Evolutionary conservation across 2,888 invertebrate genomes (phyloP).

Genomic region (Graphium colonna): DNA sequence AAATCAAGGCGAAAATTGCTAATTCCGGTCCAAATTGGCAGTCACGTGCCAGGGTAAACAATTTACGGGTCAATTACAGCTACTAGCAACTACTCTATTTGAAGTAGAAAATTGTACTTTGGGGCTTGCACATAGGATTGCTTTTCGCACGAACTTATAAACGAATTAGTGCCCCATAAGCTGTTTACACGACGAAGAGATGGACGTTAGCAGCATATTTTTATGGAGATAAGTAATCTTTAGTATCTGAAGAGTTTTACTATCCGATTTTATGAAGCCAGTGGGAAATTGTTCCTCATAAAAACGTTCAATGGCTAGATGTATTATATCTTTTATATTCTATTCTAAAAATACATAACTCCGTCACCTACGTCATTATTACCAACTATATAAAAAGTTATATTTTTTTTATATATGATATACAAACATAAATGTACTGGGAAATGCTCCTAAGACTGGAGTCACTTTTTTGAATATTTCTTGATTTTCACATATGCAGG

Average conservation of each 20-base stretch:
- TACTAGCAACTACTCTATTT: constrained; percentile 4
- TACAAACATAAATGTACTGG: too few relatives aligned
- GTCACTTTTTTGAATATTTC: too few relatives aligned
- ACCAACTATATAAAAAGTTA: too few relatives aligned
- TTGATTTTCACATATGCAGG: too few relatives aligned
- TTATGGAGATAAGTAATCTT: background rate
- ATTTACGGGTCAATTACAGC: constrained; percentile 19
- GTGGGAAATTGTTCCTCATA: too few relatives aligned
- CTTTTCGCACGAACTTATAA: background rate
- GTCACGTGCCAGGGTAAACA: constrained; percentile 19
- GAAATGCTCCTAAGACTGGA: too few relatives aligned
- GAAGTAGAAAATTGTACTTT: background rate
- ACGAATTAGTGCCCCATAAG: background rate
- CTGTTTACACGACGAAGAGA: background rate
- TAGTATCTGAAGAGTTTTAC: background rate
- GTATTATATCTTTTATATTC: too few relatives aligned
- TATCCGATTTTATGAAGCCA: too few relatives aligned
- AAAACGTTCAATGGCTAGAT: too few relatives aligned
- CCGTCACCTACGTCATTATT: too few relatives aligned
- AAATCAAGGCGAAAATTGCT: constrained; percentile 15
- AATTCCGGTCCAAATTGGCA: constrained; percentile 22
- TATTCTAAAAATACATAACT: too few relatives aligned
- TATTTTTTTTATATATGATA: too few relatives aligned
- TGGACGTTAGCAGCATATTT: background rate
- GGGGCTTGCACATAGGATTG: background rate